These are phyloP conservation scores for Rhincodon typus DNA, from an alignment of 2,797 vertebrate species.

Conservation along the genomic window DNA sequence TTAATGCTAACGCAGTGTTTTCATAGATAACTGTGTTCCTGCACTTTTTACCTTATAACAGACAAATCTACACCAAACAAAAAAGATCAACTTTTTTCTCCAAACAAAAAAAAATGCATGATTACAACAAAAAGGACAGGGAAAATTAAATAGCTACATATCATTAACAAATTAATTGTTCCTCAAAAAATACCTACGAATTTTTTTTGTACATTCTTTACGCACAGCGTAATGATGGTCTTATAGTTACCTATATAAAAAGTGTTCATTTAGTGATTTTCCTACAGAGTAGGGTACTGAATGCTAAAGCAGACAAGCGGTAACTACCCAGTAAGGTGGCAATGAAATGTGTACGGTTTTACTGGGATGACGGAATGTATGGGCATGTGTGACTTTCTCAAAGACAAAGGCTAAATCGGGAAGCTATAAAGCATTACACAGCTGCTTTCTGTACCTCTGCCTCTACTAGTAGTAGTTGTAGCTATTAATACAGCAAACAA, in stretches of 20 bases:
- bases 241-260: conserved; percentile 97
- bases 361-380: conserved; percentile 67
- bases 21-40: conserved; percentile 93
- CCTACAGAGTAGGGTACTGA: conserved; percentile 84
- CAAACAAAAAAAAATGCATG: conserved; percentile 68
- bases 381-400: conserved; percentile 48
- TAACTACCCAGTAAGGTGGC: conserved; percentile 68
- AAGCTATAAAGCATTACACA: conserved; percentile 51
- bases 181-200: conserved; percentile 99
- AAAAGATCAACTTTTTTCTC: conserved; percentile 99
- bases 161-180: conserved; percentile 99
- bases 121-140: conserved; percentile 91
- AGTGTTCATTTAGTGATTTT: conserved; percentile 73
- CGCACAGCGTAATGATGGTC: conserved; percentile 99
- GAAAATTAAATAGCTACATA: conserved; percentile 99
- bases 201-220: conserved; percentile 99
- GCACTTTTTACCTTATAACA: conserved; percentile 86
- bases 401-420: conserved; percentile 47
- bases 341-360: conserved; percentile 70
- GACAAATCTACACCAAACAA: conserved; percentile 75
- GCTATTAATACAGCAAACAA: conserved; percentile 57
- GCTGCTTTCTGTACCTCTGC: conserved; percentile 49
- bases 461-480: conserved; percentile 53
- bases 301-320: conserved; percentile 67
- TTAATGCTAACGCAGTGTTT: conserved; percentile 76